Conservation (phyloP, 30 jellyfish, hydroid and myxozoan species). For the Aurelia sp. region DNA sequence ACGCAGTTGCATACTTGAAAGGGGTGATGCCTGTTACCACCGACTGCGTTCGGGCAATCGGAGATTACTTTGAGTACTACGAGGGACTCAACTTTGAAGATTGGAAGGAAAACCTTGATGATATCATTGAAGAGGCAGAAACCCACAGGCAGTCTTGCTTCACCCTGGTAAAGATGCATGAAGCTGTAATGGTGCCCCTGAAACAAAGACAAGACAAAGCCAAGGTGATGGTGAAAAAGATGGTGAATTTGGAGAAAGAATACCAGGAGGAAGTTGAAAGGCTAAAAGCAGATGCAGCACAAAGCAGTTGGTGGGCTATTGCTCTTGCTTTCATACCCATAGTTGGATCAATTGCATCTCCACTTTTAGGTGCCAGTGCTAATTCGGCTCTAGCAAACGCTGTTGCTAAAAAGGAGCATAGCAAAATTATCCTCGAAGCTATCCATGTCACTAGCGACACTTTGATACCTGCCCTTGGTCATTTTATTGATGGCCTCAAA, state of each 20-base stretch:
- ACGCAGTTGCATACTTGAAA: not conserved
- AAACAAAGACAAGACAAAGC: constrained; percentile 13
- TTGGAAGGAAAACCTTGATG: constrained; percentile 20
- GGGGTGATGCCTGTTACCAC: not conserved
- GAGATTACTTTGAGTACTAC: constrained; percentile 19
- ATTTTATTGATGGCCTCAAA: constrained; percentile 13
- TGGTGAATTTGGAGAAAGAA: not conserved
- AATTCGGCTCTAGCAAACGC: constrained; percentile 1
- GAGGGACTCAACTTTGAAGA: constrained; percentile 13
- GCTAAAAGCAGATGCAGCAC: not conserved
- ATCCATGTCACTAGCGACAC: constrained; percentile 10
- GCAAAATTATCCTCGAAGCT: not conserved
- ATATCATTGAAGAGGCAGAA: constrained; percentile 17
- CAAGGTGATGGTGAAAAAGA: not conserved
- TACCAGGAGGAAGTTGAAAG: not conserved
- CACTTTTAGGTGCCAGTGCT: not conserved
- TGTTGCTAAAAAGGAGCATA: constrained; percentile 3
- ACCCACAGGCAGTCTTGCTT: constrained; percentile 4
- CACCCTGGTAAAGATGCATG: constrained; percentile 3
- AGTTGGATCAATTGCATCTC: constrained; percentile 1
- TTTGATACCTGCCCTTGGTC: constrained; percentile 31
- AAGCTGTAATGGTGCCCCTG: constrained; percentile 3
- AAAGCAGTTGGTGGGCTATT: constrained; percentile 5
- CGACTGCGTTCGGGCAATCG: not conserved
- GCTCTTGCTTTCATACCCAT: constrained; percentile 27